A percentile compares a stretch with the other conserved stretches of the same genome.
Evolutionary conservation across 2,797 vertebrate genomes (phyloP).

Genomic region (Toxotes lorentzi): DNA sequence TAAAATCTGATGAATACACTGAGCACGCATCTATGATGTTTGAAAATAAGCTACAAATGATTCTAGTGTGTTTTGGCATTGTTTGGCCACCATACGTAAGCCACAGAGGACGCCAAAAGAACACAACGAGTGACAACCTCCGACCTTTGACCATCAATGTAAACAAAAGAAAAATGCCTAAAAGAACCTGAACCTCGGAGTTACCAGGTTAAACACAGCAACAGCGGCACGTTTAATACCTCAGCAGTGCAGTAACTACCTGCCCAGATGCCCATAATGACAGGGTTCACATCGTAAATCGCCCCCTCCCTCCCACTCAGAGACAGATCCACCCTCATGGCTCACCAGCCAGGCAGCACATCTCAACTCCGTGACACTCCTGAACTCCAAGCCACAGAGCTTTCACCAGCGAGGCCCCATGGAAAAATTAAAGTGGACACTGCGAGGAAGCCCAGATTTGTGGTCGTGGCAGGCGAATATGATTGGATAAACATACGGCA

Average conservation of each 20-base stretch:
- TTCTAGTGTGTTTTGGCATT: background rate
- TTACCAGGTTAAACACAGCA: slow-evolving; percentile 31
- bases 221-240: slow-evolving; percentile 47
- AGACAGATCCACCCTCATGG: slow-evolving; percentile 58
- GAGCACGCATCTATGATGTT: no score
- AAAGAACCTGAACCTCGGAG: slow-evolving; percentile 8
- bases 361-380: slow-evolving; percentile 62
- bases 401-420: slow-evolving; percentile 63
- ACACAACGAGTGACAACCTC: slow-evolving; percentile 5
- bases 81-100: background rate
- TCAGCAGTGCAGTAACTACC: slow-evolving; percentile 53
- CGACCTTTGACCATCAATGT: background rate
- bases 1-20: no score
- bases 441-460: slow-evolving; percentile 62
- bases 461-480: slow-evolving; percentile 62
- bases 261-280: slow-evolving; percentile 75
- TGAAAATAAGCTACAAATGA: background rate
- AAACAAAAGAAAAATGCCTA: slow-evolving; percentile 21
- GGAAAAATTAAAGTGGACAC: slow-evolving; percentile 74
- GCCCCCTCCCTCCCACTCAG: slow-evolving; percentile 31
- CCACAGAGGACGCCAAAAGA: background rate
- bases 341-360: slow-evolving; percentile 59
- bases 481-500: slow-evolving; percentile 74
- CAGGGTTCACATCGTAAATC: slow-evolving; percentile 66
- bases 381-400: slow-evolving; percentile 67